Conservation (phyloP, 2,888 invertebrate species). For the Callimorpha dominula region DNA sequence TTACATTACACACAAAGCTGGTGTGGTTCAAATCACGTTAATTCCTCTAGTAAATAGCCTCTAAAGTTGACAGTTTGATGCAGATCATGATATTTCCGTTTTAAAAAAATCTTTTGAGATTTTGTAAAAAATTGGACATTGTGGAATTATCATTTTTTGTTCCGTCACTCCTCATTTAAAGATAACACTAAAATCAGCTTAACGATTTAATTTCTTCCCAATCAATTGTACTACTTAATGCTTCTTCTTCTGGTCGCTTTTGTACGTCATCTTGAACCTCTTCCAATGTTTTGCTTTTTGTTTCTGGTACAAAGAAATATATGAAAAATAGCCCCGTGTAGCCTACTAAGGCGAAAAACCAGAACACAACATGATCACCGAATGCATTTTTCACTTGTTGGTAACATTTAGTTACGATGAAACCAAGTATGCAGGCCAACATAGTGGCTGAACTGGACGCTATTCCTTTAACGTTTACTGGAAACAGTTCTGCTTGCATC, state of each 20-base stretch:
- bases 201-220: conserved; percentile 12
- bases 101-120: too few species aligned
- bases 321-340: conserved; percentile 87
- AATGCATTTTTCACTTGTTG: conserved; percentile 84
- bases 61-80: too few species aligned
- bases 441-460: conserved; percentile 87
- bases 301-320: conserved; percentile 87
- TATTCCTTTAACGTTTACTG: conserved; percentile 87
- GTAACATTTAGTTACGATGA: conserved; percentile 87
- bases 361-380: conserved; percentile 87
- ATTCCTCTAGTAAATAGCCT: too few species aligned
- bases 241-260: conserved; percentile 59
- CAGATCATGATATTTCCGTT: too few species aligned
- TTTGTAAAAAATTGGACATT: too few species aligned
- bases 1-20: too few species aligned
- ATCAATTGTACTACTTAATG: conserved; percentile 45
- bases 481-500: conserved; percentile 88
- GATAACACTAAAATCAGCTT: not conserved
- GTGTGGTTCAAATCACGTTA: too few species aligned
- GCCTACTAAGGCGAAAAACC: conserved; percentile 85
- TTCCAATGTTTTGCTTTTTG: conserved; percentile 87
- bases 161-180: too few species aligned
- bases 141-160: too few species aligned
- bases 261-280: conserved; percentile 87
- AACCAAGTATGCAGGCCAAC: conserved; percentile 85